Percentiles rank a stretch among this genome's conserved stretches.
Evolutionary conservation across 2,888 invertebrate genomes (phyloP).

Genomic region (Limnephilus auricula): DNA sequence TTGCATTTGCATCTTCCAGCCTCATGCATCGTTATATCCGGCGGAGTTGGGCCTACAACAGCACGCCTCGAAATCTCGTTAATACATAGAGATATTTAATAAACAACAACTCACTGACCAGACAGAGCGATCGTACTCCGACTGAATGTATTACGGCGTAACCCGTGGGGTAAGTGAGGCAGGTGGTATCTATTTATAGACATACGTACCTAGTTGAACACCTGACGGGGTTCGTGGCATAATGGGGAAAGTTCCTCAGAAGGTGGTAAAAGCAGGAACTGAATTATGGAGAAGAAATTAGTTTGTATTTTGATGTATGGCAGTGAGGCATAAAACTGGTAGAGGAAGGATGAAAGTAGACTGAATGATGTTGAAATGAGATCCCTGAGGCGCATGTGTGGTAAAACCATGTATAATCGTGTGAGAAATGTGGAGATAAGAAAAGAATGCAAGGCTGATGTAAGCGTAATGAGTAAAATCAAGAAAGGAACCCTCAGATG

Average conservation of each 20-base stretch:
- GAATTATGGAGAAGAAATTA: no score
- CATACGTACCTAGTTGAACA: background rate
- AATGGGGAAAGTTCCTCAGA: background rate
- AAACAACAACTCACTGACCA: background rate
- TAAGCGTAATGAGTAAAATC: no score
- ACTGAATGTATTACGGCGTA: background rate
- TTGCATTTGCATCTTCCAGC: background rate
- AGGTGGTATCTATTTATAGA: background rate
- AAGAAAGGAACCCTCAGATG: no score
- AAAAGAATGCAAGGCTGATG: no score
- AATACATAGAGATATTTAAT: conserved; percentile 36
- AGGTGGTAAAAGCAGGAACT: background rate
- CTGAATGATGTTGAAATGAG: no score
- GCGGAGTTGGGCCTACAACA: background rate
- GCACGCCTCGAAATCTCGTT: conserved; percentile 17
- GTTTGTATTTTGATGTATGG: no score
- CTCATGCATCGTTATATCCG: background rate
- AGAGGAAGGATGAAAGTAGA: no score
- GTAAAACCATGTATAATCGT: no score
- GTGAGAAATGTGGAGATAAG: no score
- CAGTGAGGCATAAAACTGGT: no score
- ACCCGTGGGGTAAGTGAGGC: background rate
- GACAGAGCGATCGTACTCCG: background rate
- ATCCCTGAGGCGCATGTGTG: no score
- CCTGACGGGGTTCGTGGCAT: background rate